These are phyloP conservation scores for Neodiprion fabricii DNA, from an alignment of 1,140 invertebrate species.

Conservation along the genomic window DNA sequence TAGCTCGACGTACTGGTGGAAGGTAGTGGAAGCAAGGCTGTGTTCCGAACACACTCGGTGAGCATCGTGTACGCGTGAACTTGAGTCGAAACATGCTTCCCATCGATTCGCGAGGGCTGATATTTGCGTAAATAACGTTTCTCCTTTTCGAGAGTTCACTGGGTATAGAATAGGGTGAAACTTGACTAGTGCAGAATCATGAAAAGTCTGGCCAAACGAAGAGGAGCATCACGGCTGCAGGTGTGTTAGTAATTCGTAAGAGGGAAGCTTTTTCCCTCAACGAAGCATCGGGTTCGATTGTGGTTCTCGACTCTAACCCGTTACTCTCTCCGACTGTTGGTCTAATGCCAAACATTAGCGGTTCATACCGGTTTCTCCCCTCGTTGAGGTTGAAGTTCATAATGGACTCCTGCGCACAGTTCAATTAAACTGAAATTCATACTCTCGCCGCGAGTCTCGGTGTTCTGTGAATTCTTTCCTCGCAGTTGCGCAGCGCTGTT, in stretches of 20 bases:
- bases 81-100: background rate
- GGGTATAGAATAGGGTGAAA: too few relatives aligned
- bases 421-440: background rate
- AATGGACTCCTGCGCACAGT: background rate
- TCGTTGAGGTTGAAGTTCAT: slow-evolving; percentile 5
- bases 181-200: too few relatives aligned
- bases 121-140: background rate
- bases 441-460: background rate
- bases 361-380: background rate
- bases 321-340: background rate
- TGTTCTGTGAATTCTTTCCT: too few relatives aligned
- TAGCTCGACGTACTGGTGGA: slow-evolving; percentile 17
- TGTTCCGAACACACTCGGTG: background rate
- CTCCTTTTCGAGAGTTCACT: background rate
- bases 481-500: too few relatives aligned
- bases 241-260: too few relatives aligned
- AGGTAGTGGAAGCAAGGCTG: background rate
- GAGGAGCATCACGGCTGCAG: too few relatives aligned
- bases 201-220: too few relatives aligned
- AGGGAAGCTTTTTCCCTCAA: too few relatives aligned
- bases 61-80: background rate
- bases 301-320: too few relatives aligned
- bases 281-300: too few relatives aligned
- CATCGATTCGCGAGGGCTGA: background rate
- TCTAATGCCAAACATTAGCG: slow-evolving; percentile 7